Conservation (phyloP, 2,888 invertebrate species). For the Cheilosia variabilis region DNA sequence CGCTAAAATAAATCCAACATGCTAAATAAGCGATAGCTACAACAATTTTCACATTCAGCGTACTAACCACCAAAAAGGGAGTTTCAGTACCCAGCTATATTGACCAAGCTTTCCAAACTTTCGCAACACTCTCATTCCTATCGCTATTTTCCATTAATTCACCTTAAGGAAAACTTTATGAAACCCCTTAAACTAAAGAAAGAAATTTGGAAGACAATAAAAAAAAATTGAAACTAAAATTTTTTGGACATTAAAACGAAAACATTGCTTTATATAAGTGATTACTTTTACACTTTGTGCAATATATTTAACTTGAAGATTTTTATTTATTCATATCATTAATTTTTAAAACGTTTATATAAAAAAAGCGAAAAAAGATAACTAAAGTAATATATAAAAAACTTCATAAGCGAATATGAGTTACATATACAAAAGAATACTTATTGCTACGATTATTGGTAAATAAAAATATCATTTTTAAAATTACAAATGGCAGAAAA, state of each 20-base stretch:
- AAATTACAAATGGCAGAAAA: slow-evolving; percentile 5
- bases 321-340: slow-evolving; percentile 66
- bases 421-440: slow-evolving; percentile 25
- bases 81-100: no score
- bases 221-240: slow-evolving; percentile 38
- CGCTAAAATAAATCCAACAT: no score
- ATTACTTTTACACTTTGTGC: slow-evolving; percentile 54
- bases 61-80: no score
- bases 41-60: no score
- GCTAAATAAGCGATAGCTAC: no score
- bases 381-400: background rate
- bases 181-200: slow-evolving; percentile 25
- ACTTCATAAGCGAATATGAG: slow-evolving; percentile 22
- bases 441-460: slow-evolving; percentile 14
- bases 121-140: background rate
- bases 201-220: slow-evolving; percentile 55
- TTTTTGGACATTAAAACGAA: slow-evolving; percentile 54
- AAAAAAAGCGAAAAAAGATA: background rate
- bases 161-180: background rate
- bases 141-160: background rate
- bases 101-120: background rate
- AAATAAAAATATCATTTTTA: slow-evolving; percentile 12
- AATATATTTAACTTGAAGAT: slow-evolving; percentile 36
- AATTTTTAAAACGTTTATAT: background rate
- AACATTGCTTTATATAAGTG: slow-evolving; percentile 65